phyloP scores from a whole-genome alignment of 1,140 invertebrate genomes.

The Delia radicum region DNA sequence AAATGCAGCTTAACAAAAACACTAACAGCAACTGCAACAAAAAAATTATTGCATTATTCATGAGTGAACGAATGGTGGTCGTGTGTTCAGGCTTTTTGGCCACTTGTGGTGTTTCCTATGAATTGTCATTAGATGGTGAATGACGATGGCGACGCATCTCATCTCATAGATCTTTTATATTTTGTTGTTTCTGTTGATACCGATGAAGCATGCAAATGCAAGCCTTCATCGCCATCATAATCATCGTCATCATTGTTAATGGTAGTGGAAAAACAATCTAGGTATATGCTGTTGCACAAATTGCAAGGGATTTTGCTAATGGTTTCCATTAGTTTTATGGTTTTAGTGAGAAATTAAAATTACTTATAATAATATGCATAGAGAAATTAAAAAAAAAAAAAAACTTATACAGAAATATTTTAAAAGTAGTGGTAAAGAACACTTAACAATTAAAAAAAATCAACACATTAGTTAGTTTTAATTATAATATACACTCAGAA shows the following conservation, averaged over 20 bases:
- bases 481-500: neutral
- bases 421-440: neutral
- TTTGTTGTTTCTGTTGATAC: neutral
- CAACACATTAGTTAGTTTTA: neutral
- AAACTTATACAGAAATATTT: neutral
- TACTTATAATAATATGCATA: constrained; percentile 5
- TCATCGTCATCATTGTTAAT: neutral
- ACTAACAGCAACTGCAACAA: neutral
- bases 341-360: neutral
- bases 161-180: neutral
- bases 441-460: neutral
- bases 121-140: constrained; percentile 10
- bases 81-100: neutral
- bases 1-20: constrained; percentile 12
- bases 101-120: constrained; percentile 20
- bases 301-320: neutral
- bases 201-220: neutral
- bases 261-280: neutral
- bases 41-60: constrained; percentile 15
- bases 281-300: neutral
- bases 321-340: constrained; percentile 1
- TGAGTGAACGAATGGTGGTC: neutral
- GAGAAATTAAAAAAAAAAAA: neutral
- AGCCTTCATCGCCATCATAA: neutral
- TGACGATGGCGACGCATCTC: neutral